Evolutionary conservation across 2,888 invertebrate species (phyloP).

Genomic region (Andrena fulva): DNA sequence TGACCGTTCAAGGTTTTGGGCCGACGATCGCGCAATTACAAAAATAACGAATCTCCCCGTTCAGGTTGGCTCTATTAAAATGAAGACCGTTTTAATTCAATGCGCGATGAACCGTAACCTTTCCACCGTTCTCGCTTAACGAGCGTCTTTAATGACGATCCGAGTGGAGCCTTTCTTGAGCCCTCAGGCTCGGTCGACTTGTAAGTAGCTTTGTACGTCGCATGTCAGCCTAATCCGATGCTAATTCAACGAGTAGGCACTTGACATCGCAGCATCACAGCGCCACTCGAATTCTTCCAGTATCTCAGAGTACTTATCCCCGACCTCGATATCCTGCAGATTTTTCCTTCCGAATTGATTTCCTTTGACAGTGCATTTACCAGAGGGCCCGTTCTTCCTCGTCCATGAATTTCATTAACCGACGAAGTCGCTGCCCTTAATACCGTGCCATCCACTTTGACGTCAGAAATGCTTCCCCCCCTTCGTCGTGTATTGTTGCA

Average conservation of each 20-base stretch:
- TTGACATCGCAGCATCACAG: not conserved
- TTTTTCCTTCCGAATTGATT: conserved; percentile 22
- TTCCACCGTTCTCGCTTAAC: conserved; percentile 1
- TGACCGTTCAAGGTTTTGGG: conserved; percentile 17
- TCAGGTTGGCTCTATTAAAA: conserved; percentile 34
- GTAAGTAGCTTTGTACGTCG: conserved; percentile 6
- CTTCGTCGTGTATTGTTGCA: not conserved
- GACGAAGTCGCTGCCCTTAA: too few relatives aligned
- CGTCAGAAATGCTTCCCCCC: not conserved
- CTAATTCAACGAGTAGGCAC: conserved; percentile 3
- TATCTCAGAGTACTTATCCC: not conserved
- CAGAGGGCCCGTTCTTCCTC: not conserved
- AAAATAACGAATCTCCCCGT: conserved; percentile 43
- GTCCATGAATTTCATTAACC: conserved; percentile 4
- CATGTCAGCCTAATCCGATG: conserved; percentile 5
- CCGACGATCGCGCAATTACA: conserved; percentile 29
- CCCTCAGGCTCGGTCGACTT: not conserved
- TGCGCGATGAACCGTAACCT: conserved; percentile 6
- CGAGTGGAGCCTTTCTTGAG: conserved; percentile 12
- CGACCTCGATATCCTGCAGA: conserved; percentile 25
- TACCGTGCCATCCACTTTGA: not conserved
- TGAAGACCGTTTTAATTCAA: conserved; percentile 41
- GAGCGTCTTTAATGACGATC: conserved; percentile 32
- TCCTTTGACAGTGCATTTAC: not conserved
- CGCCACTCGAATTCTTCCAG: not conserved